Percentiles rank a stretch among this genome's conserved stretches.
phyloP scores from a whole-genome alignment of 2,113 vertebrate species.

The Anoplopoma fimbria region DNA sequence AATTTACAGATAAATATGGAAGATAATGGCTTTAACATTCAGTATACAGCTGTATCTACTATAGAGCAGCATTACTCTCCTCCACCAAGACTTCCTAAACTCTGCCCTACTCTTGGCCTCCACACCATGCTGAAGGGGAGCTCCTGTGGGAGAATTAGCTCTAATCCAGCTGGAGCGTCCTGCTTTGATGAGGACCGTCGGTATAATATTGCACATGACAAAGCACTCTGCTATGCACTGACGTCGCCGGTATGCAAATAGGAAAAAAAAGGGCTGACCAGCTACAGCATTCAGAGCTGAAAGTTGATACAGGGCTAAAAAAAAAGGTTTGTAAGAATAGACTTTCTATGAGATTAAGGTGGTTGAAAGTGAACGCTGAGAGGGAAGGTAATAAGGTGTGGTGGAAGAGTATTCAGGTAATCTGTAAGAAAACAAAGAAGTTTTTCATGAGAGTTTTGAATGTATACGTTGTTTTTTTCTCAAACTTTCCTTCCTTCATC shows the following conservation, averaged over 20 bases:
- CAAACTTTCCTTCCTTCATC: constrained; percentile 8
- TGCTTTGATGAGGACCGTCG: constrained; percentile 28
- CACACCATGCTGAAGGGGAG: neutral
- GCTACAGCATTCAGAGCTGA: constrained; percentile 34
- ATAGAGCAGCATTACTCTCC: neutral
- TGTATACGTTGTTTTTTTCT: neutral
- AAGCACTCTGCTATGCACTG: constrained; percentile 20
- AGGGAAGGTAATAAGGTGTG: neutral
- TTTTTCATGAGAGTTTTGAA: neutral
- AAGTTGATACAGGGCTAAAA: constrained; percentile 5
- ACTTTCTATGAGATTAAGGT: neutral
- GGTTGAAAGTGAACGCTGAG: neutral
- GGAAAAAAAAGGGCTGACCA: constrained; percentile 20
- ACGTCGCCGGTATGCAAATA: constrained; percentile 28
- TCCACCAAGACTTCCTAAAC: neutral
- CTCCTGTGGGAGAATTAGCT: constrained; percentile 20
- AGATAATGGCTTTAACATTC: constrained; percentile 7
- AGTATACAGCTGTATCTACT: neutral
- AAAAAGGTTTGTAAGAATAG: neutral
- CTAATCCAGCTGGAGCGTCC: constrained; percentile 21
- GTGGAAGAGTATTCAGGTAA: neutral
- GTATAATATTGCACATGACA: constrained; percentile 27
- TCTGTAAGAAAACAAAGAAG: neutral
- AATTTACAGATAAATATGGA: neutral
- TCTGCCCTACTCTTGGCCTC: constrained; percentile 37